phyloP scores from a whole-genome alignment of 2,888 invertebrate species.

The Drosophila cognata region DNA sequence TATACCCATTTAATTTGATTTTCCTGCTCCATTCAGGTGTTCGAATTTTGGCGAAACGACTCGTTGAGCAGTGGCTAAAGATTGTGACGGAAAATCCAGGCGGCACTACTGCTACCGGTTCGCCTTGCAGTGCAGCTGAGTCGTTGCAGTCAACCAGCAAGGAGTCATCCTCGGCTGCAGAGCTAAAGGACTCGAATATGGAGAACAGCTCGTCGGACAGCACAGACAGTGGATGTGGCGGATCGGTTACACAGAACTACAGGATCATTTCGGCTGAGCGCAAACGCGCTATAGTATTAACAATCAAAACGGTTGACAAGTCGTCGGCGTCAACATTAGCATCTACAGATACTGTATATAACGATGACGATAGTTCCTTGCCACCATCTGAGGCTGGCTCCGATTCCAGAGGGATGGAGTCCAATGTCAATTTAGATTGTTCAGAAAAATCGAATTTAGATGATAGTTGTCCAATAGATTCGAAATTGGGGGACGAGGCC shows the following conservation, averaged over 20 bases:
- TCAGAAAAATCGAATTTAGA: conserved; percentile 76
- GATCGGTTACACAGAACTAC: conserved; percentile 55
- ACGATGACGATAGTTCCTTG: conserved; percentile 73
- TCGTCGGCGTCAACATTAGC: conserved; percentile 42
- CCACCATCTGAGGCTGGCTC: conserved; percentile 48
- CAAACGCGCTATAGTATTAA: conserved; percentile 76
- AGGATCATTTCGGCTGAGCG: conserved; percentile 80
- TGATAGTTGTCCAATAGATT: conserved; percentile 69
- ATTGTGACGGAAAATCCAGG: conserved; percentile 92
- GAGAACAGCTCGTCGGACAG: conserved; percentile 75
- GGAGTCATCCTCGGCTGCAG: conserved; percentile 17
- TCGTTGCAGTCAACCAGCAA: conserved; percentile 7
- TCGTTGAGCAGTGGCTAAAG: conserved; percentile 96
- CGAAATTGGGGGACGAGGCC: conserved; percentile 64
- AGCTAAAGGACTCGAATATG: conserved; percentile 44
- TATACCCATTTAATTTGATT: background rate
- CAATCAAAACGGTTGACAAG: conserved; percentile 86
- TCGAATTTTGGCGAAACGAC: conserved; percentile 90
- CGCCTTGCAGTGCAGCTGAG: conserved; percentile 22
- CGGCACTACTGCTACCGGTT: conserved; percentile 17
- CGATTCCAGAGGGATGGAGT: conserved; percentile 54
- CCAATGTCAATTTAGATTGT: conserved; percentile 48
- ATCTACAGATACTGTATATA: conserved; percentile 39
- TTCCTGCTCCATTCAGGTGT: conserved; percentile 87
- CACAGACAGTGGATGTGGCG: conserved; percentile 84